Evolutionary conservation across 92 coral and sea anemone species (phyloP).

Genomic region (Phenganax stokvisi): DNA sequence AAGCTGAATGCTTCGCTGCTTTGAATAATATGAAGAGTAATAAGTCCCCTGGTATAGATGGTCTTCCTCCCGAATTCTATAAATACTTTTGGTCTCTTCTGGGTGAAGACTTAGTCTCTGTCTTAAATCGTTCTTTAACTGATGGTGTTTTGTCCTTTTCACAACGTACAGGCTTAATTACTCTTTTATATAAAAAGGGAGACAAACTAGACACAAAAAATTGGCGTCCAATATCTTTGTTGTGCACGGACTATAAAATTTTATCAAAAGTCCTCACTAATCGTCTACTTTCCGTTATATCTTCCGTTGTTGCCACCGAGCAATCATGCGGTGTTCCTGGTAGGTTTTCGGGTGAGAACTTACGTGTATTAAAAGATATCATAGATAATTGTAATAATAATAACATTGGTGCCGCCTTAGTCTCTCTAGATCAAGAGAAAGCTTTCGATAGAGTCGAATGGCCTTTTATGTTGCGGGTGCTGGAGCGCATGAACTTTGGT

Average conservation of each 20-base stretch:
- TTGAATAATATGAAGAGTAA: slow-evolving; percentile 36
- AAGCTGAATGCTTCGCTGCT: slow-evolving; percentile 32
- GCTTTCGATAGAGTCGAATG: slow-evolving; percentile 29
- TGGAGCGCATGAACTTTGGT: slow-evolving; percentile 47
- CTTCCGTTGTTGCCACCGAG: too few relatives aligned
- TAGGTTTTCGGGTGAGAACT: not conserved
- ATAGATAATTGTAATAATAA: not conserved
- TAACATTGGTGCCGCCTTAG: slow-evolving; percentile 17
- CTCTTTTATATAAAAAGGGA: slow-evolving; percentile 43
- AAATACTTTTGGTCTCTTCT: slow-evolving; percentile 43
- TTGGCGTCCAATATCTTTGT: slow-evolving; percentile 12
- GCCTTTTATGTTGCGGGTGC: slow-evolving; percentile 35
- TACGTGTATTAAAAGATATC: slow-evolving; percentile 29
- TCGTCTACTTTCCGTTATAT: slow-evolving; percentile 3
- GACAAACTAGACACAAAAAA: too few relatives aligned
- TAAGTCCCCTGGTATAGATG: too few relatives aligned
- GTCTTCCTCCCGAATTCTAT: too few relatives aligned
- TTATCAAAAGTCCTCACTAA: slow-evolving; percentile 19
- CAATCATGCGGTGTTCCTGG: too few relatives aligned
- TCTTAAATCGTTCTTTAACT: slow-evolving; percentile 24
- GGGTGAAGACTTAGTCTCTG: slow-evolving; percentile 42
- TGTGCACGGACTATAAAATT: slow-evolving; percentile 52
- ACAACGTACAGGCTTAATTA: slow-evolving; percentile 38
- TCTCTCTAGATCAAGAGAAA: slow-evolving; percentile 49
- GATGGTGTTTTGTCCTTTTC: slow-evolving; percentile 18